These are phyloP conservation scores for Myotis vivesi DNA, from an alignment of 2,797 vertebrate genomes.

Conservation along the genomic window DNA sequence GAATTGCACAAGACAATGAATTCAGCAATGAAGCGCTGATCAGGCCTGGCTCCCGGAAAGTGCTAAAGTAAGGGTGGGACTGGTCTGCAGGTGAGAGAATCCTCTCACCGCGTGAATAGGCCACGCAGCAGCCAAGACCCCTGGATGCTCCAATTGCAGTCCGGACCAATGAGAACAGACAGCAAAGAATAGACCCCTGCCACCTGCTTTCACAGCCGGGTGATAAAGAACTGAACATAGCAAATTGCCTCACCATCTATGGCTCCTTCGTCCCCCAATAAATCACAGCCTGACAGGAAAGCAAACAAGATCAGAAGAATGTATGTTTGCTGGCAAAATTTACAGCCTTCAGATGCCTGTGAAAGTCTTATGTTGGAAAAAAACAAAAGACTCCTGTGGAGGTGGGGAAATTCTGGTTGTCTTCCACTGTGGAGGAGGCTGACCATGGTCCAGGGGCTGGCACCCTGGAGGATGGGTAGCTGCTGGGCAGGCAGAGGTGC, in stretches of 20 bases:
- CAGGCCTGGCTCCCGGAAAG: not conserved
- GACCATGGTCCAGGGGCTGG: not conserved
- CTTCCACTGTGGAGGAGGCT: not conserved
- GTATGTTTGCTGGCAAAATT: conserved; percentile 64
- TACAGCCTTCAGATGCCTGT: not conserved
- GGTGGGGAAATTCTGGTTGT: not conserved
- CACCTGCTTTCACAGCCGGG: conserved; percentile 41
- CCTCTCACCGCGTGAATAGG: not conserved
- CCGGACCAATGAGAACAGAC: not conserved
- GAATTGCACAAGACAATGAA: not conserved
- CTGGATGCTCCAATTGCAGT: not conserved
- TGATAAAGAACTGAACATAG: conserved; percentile 17
- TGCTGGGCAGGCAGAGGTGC: conserved; percentile 61
- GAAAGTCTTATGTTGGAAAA: not conserved
- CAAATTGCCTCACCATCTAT: conserved; percentile 53
- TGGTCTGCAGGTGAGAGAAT: not conserved
- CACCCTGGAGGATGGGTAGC: no score
- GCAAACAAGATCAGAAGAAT: conserved; percentile 59
- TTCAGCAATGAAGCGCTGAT: not conserved
- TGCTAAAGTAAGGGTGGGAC: not conserved
- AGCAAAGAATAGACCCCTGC: not conserved
- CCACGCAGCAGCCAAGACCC: not conserved
- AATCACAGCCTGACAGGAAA: conserved; percentile 54
- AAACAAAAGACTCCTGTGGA: not conserved
- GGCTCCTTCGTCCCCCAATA: conserved; percentile 53